Evolutionary conservation across 2,797 vertebrate species (phyloP).

Genomic region (Distichodus sexfasciatus): DNA sequence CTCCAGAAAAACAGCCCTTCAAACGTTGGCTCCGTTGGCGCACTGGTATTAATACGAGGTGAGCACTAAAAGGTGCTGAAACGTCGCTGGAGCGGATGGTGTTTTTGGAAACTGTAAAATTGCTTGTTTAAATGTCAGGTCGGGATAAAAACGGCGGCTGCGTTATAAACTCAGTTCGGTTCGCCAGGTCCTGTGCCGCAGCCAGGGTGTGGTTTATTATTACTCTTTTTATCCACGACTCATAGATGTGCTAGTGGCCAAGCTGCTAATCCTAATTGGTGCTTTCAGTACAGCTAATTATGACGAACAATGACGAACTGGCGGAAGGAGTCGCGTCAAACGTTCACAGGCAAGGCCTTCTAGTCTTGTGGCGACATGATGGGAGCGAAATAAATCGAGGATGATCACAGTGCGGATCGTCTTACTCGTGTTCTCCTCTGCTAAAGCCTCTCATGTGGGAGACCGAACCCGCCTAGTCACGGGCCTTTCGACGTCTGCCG

Average conservation of each 20-base stretch:
- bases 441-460: conserved; percentile 36
- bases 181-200: neutral
- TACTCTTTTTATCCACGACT: conserved; percentile 15
- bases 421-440: conserved; percentile 16
- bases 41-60: neutral
- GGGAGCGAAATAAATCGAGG: conserved; percentile 34
- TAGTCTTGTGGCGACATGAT: neutral
- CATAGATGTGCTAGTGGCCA: conserved; percentile 8
- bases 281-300: conserved; percentile 30
- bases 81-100: neutral
- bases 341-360: neutral
- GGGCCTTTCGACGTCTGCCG: conserved; percentile 19
- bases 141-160: neutral
- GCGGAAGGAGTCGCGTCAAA: conserved; percentile 5
- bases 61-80: conserved; percentile 2
- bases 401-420: conserved; percentile 25
- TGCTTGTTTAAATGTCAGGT: conserved; percentile 5
- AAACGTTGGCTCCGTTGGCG: neutral
- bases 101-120: conserved; percentile 11
- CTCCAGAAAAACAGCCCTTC: neutral
- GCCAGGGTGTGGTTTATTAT: neutral
- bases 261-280: conserved; percentile 29
- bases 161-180: neutral
- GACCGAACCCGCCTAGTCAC: conserved; percentile 1
- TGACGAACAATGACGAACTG: too few relatives aligned